These are phyloP conservation scores for Terrapene triunguis DNA, from an alignment of 2,113 vertebrate species.

Conservation along the genomic window DNA sequence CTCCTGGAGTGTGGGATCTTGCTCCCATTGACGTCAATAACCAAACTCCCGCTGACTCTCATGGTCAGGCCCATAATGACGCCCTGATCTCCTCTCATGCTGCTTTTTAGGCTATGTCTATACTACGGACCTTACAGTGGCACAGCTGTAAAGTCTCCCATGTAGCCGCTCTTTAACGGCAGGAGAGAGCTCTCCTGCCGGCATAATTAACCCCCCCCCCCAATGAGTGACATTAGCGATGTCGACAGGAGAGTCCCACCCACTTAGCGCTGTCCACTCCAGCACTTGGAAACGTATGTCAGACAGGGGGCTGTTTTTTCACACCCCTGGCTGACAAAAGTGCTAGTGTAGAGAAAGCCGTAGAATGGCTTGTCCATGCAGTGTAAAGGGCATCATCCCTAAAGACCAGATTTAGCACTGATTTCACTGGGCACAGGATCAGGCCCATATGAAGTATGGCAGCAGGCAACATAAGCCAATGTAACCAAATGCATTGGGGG, in stretches of 20 bases:
- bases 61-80: neutral
- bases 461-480: neutral
- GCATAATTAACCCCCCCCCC: no score
- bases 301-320: no score
- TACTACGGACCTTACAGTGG: no score
- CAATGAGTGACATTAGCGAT: no score
- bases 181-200: no score
- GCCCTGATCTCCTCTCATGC: neutral
- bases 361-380: neutral
- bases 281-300: no score
- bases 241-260: no score
- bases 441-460: neutral
- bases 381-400: neutral
- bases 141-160: no score
- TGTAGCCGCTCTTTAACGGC: no score
- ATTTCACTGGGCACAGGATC: rapidly evolving
- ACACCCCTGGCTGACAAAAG: no score
- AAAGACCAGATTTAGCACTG: rapidly evolving
- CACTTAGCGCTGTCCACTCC: no score
- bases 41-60: neutral
- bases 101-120: neutral
- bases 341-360: no score
- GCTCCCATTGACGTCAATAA: neutral
- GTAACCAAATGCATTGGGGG: rapidly evolving
- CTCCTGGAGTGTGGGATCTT: neutral